Conservation (phyloP, 2,797 vertebrate species). For the Xerus rutilus region DNA sequence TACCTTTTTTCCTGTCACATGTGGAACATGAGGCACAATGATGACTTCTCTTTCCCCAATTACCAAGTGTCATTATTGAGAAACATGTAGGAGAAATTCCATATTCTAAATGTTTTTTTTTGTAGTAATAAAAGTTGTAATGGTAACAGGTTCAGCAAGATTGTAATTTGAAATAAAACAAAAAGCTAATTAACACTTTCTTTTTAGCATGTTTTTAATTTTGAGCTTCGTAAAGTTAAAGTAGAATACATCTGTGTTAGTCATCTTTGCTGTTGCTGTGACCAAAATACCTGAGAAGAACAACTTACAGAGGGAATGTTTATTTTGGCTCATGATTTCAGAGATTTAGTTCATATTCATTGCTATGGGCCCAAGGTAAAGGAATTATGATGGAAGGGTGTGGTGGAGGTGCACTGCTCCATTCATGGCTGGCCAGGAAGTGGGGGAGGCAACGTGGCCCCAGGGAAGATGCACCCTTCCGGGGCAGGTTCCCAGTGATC, state of each 20-base stretch:
- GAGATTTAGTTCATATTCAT: too few relatives aligned
- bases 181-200: neutral
- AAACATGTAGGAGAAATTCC: neutral
- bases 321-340: too few relatives aligned
- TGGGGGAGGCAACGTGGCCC: too few relatives aligned
- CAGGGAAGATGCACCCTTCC: too few relatives aligned
- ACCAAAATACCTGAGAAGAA: too few relatives aligned
- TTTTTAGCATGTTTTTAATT: constrained; percentile 37
- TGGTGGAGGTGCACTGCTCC: too few relatives aligned
- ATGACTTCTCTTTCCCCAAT: neutral
- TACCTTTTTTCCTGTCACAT: neutral
- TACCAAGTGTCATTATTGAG: neutral
- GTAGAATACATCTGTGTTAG: neutral
- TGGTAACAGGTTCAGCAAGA: neutral
- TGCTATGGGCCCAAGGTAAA: too few relatives aligned
- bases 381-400: too few relatives aligned
- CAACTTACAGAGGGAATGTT: too few relatives aligned
- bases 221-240: constrained; percentile 46
- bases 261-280: too few relatives aligned
- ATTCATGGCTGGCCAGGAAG: too few relatives aligned
- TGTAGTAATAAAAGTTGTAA: neutral
- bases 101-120: neutral
- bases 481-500: too few relatives aligned
- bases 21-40: neutral
- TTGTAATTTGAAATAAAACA: constrained; percentile 39